phyloP scores from a whole-genome alignment of 2,113 vertebrate species.

The Bubalus kerabau region DNA sequence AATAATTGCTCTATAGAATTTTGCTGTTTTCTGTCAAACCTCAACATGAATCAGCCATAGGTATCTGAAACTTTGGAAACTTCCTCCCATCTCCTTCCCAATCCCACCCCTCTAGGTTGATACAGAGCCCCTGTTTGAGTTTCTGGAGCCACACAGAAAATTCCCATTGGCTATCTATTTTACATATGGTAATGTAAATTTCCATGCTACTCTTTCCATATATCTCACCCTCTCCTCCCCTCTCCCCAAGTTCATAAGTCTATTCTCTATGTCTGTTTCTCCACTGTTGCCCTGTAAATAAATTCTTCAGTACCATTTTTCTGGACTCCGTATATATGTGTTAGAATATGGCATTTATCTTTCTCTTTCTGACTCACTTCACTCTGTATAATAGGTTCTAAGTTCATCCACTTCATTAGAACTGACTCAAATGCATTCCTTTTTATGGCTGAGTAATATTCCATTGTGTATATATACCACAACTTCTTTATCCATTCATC shows the following conservation, averaged over 20 bases:
- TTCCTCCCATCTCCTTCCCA: background rate
- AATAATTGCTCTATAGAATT: background rate
- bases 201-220: background rate
- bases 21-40: background rate
- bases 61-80: background rate
- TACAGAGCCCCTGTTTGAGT: background rate
- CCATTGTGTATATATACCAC: background rate
- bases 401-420: background rate
- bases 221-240: background rate
- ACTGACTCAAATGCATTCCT: background rate
- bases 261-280: background rate
- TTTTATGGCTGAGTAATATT: background rate
- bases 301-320: background rate
- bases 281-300: background rate
- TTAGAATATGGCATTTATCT: background rate
- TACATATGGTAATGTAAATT: background rate
- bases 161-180: background rate
- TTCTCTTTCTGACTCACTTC: background rate
- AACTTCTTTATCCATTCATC: background rate
- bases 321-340: background rate
- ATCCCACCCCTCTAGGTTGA: background rate
- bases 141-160: background rate
- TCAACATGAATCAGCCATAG: background rate
- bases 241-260: background rate
- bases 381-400: background rate